Evolutionary conservation across 2,113 vertebrate genomes (phyloP).

Genomic region (Elaphurus davidianus): DNA sequence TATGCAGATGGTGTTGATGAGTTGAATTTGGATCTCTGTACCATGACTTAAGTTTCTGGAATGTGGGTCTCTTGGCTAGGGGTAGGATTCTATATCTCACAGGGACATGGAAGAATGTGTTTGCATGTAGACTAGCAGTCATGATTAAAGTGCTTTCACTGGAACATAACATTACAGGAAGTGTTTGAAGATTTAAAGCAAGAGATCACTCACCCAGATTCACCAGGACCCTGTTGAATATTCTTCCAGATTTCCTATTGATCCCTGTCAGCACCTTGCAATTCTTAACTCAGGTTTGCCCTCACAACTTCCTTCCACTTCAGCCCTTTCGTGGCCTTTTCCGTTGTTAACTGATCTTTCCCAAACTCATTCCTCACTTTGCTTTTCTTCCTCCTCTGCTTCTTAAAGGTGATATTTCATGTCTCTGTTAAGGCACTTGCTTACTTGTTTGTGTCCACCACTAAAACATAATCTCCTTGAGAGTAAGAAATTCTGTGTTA

Average conservation of each 20-base stretch:
- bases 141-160: constrained; percentile 35
- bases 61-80: constrained; percentile 44
- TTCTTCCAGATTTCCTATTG: not conserved
- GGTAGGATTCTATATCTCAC: constrained; percentile 22
- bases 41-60: constrained; percentile 56
- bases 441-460: not conserved
- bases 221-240: not conserved
- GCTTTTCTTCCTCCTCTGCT: not conserved
- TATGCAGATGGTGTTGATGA: constrained; percentile 64
- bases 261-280: not conserved
- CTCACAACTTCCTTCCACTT: not conserved
- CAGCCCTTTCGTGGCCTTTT: not conserved
- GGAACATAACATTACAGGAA: constrained; percentile 34
- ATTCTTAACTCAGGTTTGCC: not conserved
- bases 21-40: constrained; percentile 55
- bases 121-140: constrained; percentile 41
- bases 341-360: not conserved
- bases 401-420: not conserved
- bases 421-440: not conserved
- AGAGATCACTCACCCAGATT: not conserved
- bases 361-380: not conserved
- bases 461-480: not conserved
- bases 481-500: not conserved
- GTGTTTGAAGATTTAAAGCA: constrained; percentile 40
- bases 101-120: constrained; percentile 40